Conservation (phyloP, 2,113 vertebrate genomes). For the Marcusenius ussheri region DNA sequence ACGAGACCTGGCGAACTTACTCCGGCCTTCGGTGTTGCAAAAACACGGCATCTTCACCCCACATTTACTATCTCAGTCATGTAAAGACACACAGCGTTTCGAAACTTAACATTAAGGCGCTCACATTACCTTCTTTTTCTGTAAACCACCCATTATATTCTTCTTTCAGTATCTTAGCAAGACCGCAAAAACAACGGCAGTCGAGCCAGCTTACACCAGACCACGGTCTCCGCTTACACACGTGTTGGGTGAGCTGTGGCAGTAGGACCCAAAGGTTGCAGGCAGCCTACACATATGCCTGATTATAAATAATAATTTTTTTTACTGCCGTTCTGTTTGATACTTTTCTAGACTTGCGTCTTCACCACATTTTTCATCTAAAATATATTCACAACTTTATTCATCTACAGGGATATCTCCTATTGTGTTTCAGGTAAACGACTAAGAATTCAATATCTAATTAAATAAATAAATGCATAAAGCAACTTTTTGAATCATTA, state of each 20-base stretch:
- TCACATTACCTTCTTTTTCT: constrained; percentile 65
- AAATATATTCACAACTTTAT: not conserved
- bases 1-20: not conserved
- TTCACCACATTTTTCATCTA: not conserved
- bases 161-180: not conserved
- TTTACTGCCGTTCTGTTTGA: not conserved
- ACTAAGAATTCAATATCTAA: not conserved
- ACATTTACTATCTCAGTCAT: not conserved
- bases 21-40: not conserved
- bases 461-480: not conserved
- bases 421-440: not conserved
- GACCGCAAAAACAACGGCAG: not conserved
- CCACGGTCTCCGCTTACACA: constrained; percentile 30
- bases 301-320: constrained; percentile 11
- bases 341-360: not conserved
- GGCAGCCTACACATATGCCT: constrained; percentile 19
- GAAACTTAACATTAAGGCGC: not conserved
- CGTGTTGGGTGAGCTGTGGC: constrained; percentile 41
- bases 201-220: too few species aligned
- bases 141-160: constrained; percentile 59
- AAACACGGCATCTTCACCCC: not conserved
- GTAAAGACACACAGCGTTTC: not conserved
- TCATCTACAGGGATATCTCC: not conserved
- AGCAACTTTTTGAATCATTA: not conserved
- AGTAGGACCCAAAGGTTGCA: constrained; percentile 13